Evolutionary conservation across 2,888 invertebrate species (phyloP), one percentile per base, ranked within the genome.

Genomic region (Rhyacophila evoluta): DNA sequence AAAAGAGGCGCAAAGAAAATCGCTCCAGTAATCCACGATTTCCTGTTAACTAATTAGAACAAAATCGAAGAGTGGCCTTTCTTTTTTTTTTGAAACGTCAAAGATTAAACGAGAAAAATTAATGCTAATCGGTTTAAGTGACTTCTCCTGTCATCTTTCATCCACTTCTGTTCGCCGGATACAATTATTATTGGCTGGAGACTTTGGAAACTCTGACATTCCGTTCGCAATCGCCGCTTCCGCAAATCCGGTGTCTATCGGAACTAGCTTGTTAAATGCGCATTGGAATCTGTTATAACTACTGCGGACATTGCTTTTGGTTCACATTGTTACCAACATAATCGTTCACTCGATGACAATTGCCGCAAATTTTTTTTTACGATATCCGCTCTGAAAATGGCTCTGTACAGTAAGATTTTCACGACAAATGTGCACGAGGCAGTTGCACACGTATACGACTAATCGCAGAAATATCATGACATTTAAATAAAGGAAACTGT

Each of bases 251-350:
- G 37, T 36, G 71, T 36, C 36, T 71, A 71, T 71, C 71, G 29
- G 29, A 71, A 36, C 71, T 71, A 25, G 25, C 33, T 36, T 25
- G 71, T 29, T 71, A 71, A 71, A 71, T 71, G 71, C 71, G 36
- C 71, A 36, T 36, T 36, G 71, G 71, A 71, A 71, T 71, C 71
- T 71, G 71, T 36, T 71, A 36, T 36, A 71, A 55, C 55, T 55
- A 55, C 55, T 55, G 55, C 55, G 25, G 19, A 55, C 55, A 55
- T 55, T 19, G 55, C 55, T 55, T 55, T 39, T n/a, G n/a, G n/a
- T n/a, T n/a, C n/a, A n/a, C n/a, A n/a, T n/a, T n/a, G n/a, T n/a
- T n/a, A n/a, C n/a, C n/a, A n/a, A n/a, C n/a, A n/a, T n/a, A n/a
- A n/a, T n/a, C n/a, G n/a, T n/a, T n/a, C n/a, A n/a, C n/a, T n/a